Evolutionary conservation across 2,113 vertebrate genomes (phyloP).

Genomic region (Morone chrysops): DNA sequence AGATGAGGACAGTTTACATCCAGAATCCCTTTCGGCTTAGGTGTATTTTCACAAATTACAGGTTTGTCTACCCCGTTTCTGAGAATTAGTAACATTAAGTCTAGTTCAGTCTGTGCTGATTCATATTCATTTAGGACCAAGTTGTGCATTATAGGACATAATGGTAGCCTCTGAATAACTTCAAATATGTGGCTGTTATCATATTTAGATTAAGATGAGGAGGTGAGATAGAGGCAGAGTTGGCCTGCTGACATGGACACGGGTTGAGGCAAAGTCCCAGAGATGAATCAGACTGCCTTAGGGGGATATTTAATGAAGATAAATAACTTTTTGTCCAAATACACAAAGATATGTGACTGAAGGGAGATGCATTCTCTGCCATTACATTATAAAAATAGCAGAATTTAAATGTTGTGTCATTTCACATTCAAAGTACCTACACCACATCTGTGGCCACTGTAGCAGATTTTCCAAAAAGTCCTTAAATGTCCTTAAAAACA

Average conservation of each 20-base stretch:
- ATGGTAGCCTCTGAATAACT: constrained; percentile 17
- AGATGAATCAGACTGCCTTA: constrained; percentile 1
- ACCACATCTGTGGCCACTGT: neutral
- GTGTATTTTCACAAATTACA: constrained; percentile 59
- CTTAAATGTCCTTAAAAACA: neutral
- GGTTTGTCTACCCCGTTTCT: constrained; percentile 42
- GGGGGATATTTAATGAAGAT: neutral
- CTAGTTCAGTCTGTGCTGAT: neutral
- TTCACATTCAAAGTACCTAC: neutral
- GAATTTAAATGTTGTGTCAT: neutral
- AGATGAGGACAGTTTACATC: constrained; percentile 54
- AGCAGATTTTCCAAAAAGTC: constrained; percentile 20
- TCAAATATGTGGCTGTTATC: constrained; percentile 13
- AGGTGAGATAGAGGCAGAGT: constrained; percentile 3
- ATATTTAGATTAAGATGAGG: constrained; percentile 9
- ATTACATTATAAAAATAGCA: neutral
- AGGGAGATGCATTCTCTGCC: neutral
- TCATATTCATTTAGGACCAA: neutral
- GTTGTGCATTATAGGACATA: neutral
- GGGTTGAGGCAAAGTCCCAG: neutral
- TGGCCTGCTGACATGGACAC: constrained; percentile 18
- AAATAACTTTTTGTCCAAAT: neutral
- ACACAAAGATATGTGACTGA: neutral
- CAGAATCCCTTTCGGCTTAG: constrained; percentile 54
- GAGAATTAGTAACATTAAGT: constrained; percentile 19